Base-by-base conservation (phyloP, 2,888 invertebrate species). In the Dasysyrphus tricinctus region DNA sequence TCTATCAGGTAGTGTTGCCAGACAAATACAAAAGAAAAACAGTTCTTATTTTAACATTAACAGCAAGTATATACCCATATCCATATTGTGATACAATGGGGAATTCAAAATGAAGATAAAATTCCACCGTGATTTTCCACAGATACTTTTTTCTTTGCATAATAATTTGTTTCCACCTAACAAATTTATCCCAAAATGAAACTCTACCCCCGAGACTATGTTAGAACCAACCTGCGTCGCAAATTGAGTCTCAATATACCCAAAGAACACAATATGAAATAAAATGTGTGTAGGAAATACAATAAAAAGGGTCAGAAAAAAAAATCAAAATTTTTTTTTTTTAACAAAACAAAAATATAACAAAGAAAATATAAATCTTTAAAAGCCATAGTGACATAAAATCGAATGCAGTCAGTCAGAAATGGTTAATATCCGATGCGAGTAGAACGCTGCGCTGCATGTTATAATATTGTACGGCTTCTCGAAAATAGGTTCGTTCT, bases 401-500 rank as follows among this genome's bases (percentile, higher is more conserved):
- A 69, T 69, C 69, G 69, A 51, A 69, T 69, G 69, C 39, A 44
- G 8, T 37, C 14, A 39, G 44, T 63, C 32, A 69, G 24, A 37
- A 51, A 8, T 65, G 34, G 16, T 49, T 16, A 65, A 65, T 47
- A 14, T 59, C 7, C 9, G 34, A 34, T 32, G 24, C 24, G 47
- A 47, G 2, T 49, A 1, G 14, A 67, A 67, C 19, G 5, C 6
- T 11, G 19, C 11, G 24, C 1, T 37, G n/a, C n/a, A n/a, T n/a
- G 2, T 12, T 24, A 24, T n/a, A 34, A 32, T 32, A 42, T 4
- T 67, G 76, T 59, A 24, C 24, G 84, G 84, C 76, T 85, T 84
- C 84, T 44, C 11, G 56, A 16, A 80, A 54, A 74, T 75, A 70
- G 83, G 57, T 75, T 79, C 16, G 47, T 65, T 44, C 73, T 82